Conservation (phyloP, 1,140 invertebrate genomes). For the Atopsyche davidsoni region DNA sequence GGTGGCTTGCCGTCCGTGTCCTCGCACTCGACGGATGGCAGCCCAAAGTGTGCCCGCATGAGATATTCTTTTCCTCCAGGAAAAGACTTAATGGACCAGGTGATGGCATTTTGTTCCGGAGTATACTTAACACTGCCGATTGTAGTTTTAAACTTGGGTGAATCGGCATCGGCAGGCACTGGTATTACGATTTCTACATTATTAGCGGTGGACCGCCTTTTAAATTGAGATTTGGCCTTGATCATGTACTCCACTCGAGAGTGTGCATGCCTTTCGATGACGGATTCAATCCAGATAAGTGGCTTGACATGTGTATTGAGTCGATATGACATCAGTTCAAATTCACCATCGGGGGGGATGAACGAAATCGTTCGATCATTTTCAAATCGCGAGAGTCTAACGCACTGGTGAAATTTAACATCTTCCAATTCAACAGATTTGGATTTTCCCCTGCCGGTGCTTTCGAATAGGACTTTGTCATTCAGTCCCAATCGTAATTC, state of each 20-base stretch:
- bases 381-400: conserved; percentile 94
- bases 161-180: conserved; percentile 96
- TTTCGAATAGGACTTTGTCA: conserved; percentile 98
- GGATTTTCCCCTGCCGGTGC: conserved; percentile 94
- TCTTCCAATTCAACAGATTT: conserved; percentile 99
- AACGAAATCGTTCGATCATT: conserved; percentile 99
- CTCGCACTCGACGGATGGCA: conserved; percentile 94
- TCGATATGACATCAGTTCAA: conserved; percentile 99
- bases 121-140: conserved; percentile 97
- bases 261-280: conserved; percentile 97
- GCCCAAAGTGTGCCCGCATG: conserved; percentile 98
- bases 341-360: conserved; percentile 98
- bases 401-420: conserved; percentile 99
- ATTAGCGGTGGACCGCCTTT: conserved; percentile 95
- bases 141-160: conserved; percentile 98
- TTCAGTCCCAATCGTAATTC: conserved; percentile 96
- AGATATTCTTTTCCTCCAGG: conserved; percentile 99
- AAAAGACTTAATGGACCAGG: conserved; percentile 99
- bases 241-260: conserved; percentile 99
- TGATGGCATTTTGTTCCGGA: conserved; percentile 95
- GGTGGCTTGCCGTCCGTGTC: conserved; percentile 96
- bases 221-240: conserved; percentile 99
- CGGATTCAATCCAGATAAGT: conserved; percentile 99
- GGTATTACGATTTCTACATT: conserved; percentile 99
- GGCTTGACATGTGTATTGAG: conserved; percentile 97